These are phyloP conservation scores for Agapornis canus DNA, from an alignment of 2,797 vertebrate genomes.

Conservation along the genomic window DNA sequence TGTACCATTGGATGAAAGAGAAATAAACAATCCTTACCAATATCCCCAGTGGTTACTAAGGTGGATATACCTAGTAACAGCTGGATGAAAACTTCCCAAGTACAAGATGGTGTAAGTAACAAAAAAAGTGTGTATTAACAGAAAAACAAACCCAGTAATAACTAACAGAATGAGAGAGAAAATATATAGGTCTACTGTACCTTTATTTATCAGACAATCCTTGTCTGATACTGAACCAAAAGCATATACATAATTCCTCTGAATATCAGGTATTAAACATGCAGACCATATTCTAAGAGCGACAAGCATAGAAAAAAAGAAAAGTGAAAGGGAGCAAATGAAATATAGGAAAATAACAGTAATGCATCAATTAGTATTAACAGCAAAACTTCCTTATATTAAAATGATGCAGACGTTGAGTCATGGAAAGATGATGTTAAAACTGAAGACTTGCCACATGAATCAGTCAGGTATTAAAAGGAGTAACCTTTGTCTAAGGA, in stretches of 20 bases:
- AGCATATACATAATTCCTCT: background rate
- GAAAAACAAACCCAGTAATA: background rate
- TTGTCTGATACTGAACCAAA: background rate
- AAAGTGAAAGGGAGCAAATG: background rate
- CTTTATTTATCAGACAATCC: background rate
- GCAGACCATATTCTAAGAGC: background rate
- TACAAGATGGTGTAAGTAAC: background rate
- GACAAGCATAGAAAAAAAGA: background rate
- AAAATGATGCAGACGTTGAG: background rate
- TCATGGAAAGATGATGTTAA: background rate
- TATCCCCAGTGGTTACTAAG: background rate
- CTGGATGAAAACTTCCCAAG: background rate
- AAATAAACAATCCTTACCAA: background rate
- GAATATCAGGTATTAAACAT: constrained; percentile 14
- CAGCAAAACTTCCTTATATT: background rate
- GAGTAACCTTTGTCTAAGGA: background rate
- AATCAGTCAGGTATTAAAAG: background rate
- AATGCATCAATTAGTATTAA: constrained; percentile 6
- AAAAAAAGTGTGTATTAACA: background rate
- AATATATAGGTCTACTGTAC: background rate
- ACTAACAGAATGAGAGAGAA: background rate
- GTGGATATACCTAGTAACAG: background rate
- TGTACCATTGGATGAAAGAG: background rate
- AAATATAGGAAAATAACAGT: background rate
- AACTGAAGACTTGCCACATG: background rate